Conservation (phyloP, 53 echinoderm and acorn worm species). For the Hippasteria phrygiana region DNA sequence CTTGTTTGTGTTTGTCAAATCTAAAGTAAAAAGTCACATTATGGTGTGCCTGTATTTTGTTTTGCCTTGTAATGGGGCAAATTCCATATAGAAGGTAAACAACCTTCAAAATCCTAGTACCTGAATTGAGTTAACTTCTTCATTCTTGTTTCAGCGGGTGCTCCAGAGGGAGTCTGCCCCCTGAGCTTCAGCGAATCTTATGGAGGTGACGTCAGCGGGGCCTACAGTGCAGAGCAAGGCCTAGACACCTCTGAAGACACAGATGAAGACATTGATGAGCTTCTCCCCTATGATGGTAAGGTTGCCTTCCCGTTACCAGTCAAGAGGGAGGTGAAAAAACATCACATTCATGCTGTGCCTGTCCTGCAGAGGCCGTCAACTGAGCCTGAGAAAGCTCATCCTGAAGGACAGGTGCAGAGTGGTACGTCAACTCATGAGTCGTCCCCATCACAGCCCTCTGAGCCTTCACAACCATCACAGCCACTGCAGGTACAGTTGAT, state of each 20-base stretch:
- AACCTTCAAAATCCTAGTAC: neutral
- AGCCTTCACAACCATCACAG: conserved; percentile 58
- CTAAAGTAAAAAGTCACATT: too few relatives aligned
- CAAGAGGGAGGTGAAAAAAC: conserved; percentile 51
- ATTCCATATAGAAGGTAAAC: too few relatives aligned
- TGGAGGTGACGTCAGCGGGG: conserved; percentile 98
- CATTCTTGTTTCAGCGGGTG: conserved; percentile 57
- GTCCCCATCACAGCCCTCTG: conserved; percentile 54
- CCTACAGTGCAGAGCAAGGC: conserved; percentile 93
- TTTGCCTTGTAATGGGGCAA: too few relatives aligned
- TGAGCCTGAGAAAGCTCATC: conserved; percentile 73
- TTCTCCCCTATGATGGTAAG: conserved; percentile 91
- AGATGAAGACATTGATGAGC: conserved; percentile 93
- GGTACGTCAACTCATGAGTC: conserved; percentile 56
- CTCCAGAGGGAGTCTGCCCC: conserved; percentile 67
- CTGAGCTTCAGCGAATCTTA: conserved; percentile 98
- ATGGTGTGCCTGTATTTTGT: too few relatives aligned
- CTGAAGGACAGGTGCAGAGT: conserved; percentile 37
- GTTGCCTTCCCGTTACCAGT: conserved; percentile 74
- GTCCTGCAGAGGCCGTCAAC: conserved; percentile 39
- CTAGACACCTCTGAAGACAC: conserved; percentile 94
- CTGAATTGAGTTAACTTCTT: too few relatives aligned
- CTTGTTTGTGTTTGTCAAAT: too few relatives aligned
- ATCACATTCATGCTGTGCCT: conserved; percentile 39
- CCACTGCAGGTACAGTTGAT: conserved; percentile 33